Percentiles rank a stretch among this genome's conserved stretches.
These are phyloP conservation scores for Cyclargus thomasi DNA, from an alignment of 1,140 invertebrate genomes.

Conservation along the genomic window DNA sequence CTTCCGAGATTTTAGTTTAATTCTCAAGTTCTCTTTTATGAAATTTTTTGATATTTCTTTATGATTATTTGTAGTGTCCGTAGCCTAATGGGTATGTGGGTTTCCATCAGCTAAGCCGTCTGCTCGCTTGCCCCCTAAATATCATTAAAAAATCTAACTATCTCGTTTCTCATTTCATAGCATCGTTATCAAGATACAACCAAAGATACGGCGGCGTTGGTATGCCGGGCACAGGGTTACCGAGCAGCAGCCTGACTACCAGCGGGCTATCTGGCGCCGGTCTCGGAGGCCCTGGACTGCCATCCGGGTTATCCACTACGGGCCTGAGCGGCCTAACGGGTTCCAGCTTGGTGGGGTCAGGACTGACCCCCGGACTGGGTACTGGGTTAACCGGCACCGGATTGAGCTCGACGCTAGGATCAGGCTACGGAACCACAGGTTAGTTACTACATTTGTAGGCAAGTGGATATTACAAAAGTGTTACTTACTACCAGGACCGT, in stretches of 20 bases:
- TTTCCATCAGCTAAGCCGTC: too few relatives aligned
- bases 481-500: too few relatives aligned
- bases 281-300: slow-evolving; percentile 46
- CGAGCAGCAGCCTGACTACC: slow-evolving; percentile 47
- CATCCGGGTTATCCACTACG: slow-evolving; percentile 56
- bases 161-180: slow-evolving; percentile 34
- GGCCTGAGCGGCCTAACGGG: slow-evolving; percentile 58
- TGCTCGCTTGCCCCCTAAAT: too few relatives aligned
- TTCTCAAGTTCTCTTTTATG: too few relatives aligned
- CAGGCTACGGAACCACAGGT: slow-evolving; percentile 75
- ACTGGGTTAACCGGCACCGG: slow-evolving; percentile 52
- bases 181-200: slow-evolving; percentile 60
- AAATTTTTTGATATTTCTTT: too few relatives aligned
- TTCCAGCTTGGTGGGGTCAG: slow-evolving; percentile 61
- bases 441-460: too few relatives aligned
- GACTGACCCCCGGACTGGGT: slow-evolving; percentile 53
- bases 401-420: slow-evolving; percentile 54
- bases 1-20: too few relatives aligned
- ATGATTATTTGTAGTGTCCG: too few relatives aligned
- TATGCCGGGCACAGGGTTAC: slow-evolving; percentile 52
- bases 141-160: too few relatives aligned
- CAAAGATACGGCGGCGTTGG: slow-evolving; percentile 63
- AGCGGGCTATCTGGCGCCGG: slow-evolving; percentile 45
- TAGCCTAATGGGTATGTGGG: too few relatives aligned
- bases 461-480: too few relatives aligned